Evolutionary conservation across 53 echinoderm and acorn worm genomes (phyloP).

Genomic region (Stichopus horrens): DNA sequence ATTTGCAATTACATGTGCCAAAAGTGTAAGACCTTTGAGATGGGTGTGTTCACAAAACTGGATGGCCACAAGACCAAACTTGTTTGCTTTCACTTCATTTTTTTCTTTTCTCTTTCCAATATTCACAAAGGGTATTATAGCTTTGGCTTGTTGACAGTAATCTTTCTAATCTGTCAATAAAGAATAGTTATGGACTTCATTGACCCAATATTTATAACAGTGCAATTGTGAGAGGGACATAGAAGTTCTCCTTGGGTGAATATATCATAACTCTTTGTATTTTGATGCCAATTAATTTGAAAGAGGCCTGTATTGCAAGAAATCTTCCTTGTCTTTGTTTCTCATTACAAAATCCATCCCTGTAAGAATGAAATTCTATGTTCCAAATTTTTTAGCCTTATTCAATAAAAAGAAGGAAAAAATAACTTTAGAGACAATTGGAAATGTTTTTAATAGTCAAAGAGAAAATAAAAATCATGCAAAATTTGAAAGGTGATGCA

Average conservation of each 20-base stretch:
- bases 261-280: conserved; percentile 25
- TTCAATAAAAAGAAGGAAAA: background rate
- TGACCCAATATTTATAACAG: conserved; percentile 18
- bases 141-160: conserved; percentile 14
- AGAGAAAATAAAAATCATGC: conserved; percentile 28
- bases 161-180: background rate
- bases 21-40: conserved; percentile 21
- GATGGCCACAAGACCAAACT: conserved; percentile 4
- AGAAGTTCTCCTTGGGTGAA: conserved; percentile 29
- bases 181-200: background rate
- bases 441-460: conserved; percentile 12
- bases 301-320: conserved; percentile 36
- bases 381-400: conserved; percentile 37
- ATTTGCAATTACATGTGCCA: conserved; percentile 26
- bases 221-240: conserved; percentile 15
- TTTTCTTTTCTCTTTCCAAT: background rate
- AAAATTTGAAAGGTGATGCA: conserved; percentile 40
- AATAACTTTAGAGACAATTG: conserved; percentile 7
- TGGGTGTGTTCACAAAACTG: background rate
- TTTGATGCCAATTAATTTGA: conserved; percentile 17
- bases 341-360: conserved; percentile 38
- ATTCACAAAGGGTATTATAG: conserved; percentile 18
- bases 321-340: conserved; percentile 31
- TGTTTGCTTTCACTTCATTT: conserved; percentile 4
- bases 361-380: conserved; percentile 29